phyloP scores from a whole-genome alignment of 2,113 vertebrate species.

The Erythrocebus patas region DNA sequence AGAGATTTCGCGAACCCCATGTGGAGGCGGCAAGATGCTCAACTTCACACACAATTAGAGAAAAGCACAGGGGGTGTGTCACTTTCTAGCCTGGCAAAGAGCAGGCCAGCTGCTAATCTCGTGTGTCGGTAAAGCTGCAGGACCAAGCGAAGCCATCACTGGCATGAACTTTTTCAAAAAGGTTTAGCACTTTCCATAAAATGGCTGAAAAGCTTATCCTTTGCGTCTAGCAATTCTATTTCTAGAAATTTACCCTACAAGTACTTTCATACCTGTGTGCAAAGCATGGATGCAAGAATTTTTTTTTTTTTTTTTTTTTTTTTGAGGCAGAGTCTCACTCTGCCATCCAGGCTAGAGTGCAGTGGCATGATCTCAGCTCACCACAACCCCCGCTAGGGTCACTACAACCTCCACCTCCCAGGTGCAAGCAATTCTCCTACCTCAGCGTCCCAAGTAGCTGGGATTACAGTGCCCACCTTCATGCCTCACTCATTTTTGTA shows the following conservation, averaged over 20 bases:
- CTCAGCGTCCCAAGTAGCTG: too few species aligned
- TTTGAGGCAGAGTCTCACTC: too few species aligned
- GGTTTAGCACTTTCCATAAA: neutral
- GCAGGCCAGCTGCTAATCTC: neutral
- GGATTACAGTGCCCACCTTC: too few species aligned
- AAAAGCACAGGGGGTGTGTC: too few species aligned
- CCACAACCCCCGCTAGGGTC: too few species aligned
- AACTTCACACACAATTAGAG: neutral
- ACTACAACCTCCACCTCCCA: too few species aligned
- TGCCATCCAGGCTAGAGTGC: too few species aligned
- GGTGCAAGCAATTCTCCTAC: too few species aligned
- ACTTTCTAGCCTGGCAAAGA: rapidly evolving
- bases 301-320: too few species aligned
- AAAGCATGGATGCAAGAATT: neutral
- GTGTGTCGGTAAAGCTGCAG: neutral
- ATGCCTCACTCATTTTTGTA: too few species aligned
- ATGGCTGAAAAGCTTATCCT: neutral
- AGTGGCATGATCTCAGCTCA: too few species aligned
- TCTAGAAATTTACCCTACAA: neutral
- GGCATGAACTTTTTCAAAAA: neutral
- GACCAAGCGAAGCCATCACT: neutral
- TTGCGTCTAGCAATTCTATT: neutral
- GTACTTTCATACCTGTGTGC: neutral
- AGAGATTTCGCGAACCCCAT: neutral
- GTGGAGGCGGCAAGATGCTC: neutral